phyloP scores from a whole-genome alignment of 1,140 invertebrate species.

The Meloidogyne exigua region DNA sequence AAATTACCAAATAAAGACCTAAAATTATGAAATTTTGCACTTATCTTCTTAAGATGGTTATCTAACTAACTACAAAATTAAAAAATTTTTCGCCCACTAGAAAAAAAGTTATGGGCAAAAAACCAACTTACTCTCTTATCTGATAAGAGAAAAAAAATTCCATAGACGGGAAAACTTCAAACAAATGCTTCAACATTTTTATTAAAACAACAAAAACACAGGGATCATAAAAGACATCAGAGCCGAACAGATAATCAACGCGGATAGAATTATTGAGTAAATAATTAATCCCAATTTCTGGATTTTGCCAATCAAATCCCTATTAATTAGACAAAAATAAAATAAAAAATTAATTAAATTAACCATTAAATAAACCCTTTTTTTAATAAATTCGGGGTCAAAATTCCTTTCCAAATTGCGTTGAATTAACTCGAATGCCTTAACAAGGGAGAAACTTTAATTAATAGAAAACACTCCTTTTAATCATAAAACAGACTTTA shows the following conservation, averaged over 20 bases:
- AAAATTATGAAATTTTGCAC: neutral
- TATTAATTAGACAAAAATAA: neutral
- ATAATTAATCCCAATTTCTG: slow-evolving; percentile 21
- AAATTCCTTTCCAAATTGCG: slow-evolving; percentile 25
- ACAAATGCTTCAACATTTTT: slow-evolving; percentile 38
- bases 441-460: neutral
- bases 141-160: slow-evolving; percentile 53
- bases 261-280: slow-evolving; percentile 19
- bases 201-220: slow-evolving; percentile 50
- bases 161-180: slow-evolving; percentile 40
- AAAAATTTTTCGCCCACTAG: neutral
- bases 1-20: neutral
- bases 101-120: neutral
- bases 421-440: slow-evolving; percentile 23
- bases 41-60: neutral
- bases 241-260: slow-evolving; percentile 50
- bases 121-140: slow-evolving; percentile 49
- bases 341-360: neutral
- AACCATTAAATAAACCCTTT: slow-evolving; percentile 14
- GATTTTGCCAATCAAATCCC: slow-evolving; percentile 35
- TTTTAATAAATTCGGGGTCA: neutral
- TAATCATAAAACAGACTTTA: neutral
- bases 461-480: neutral
- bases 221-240: slow-evolving; percentile 58
- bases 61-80: neutral